Percentiles rank a stretch among this genome's conserved stretches.
phyloP scores from a whole-genome alignment of 2,888 invertebrate species.

The Antheraea yamamai region DNA sequence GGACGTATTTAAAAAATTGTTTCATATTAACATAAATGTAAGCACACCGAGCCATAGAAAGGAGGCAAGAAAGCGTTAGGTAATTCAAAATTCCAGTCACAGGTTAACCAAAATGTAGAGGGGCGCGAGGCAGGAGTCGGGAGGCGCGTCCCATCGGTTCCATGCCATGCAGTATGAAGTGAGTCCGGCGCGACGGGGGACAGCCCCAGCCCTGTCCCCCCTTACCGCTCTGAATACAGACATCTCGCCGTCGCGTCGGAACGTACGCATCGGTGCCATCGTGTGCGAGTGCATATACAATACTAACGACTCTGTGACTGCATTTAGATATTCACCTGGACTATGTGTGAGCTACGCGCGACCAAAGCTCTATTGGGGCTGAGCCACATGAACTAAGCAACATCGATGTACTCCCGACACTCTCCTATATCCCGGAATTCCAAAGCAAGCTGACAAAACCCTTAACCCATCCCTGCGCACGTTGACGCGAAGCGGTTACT shows the following conservation, averaged over 20 bases:
- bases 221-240: slow-evolving; percentile 67
- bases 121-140: slow-evolving; percentile 35
- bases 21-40: slow-evolving; percentile 60
- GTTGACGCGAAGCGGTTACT: slow-evolving; percentile 15
- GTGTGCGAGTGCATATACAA: slow-evolving; percentile 34
- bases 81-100: slow-evolving; percentile 78
- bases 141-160: slow-evolving; percentile 23
- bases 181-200: slow-evolving; percentile 11
- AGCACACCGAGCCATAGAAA: slow-evolving; percentile 80
- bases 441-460: slow-evolving; percentile 40
- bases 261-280: slow-evolving; percentile 35
- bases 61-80: slow-evolving; percentile 74
- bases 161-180: slow-evolving; percentile 36
- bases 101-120: slow-evolving; percentile 42
- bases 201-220: slow-evolving; percentile 24
- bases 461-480: slow-evolving; percentile 16
- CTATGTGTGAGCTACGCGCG: slow-evolving; percentile 65
- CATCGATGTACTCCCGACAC: slow-evolving; percentile 51
- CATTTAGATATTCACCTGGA: slow-evolving; percentile 56
- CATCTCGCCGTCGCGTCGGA: slow-evolving; percentile 38
- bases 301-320: slow-evolving; percentile 71
- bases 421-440: slow-evolving; percentile 49
- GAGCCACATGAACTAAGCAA: slow-evolving; percentile 63
- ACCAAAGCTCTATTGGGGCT: slow-evolving; percentile 56
- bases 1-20: slow-evolving; percentile 28